These are phyloP conservation scores for Scortum barcoo DNA, from an alignment of 2,113 vertebrate genomes.

Conservation along the genomic window DNA sequence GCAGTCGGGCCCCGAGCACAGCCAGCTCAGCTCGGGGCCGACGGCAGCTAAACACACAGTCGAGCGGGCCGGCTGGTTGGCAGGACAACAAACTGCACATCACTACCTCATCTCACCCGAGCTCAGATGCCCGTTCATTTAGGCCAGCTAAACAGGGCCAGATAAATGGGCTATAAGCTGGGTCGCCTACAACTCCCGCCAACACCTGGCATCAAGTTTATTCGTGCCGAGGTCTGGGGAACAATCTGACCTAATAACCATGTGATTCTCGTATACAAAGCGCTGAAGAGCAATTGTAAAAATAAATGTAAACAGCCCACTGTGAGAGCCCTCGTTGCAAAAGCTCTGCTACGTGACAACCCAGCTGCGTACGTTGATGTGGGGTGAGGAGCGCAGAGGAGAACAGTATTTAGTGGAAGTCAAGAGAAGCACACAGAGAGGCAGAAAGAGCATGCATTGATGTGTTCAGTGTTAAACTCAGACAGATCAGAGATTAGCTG, in stretches of 20 bases:
- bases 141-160: constrained; percentile 38
- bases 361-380: constrained; percentile 37
- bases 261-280: background rate
- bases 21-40: constrained; percentile 37
- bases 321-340: background rate
- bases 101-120: constrained; percentile 57
- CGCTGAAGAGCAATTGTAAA: constrained; percentile 14
- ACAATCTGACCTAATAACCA: constrained; percentile 26
- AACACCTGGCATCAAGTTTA: constrained; percentile 32
- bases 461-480: constrained; percentile 44
- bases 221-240: constrained; percentile 17
- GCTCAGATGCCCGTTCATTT: constrained; percentile 34
- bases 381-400: background rate
- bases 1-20: constrained; percentile 22
- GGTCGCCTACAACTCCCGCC: constrained; percentile 1
- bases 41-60: constrained; percentile 51
- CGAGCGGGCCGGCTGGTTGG: constrained; percentile 41
- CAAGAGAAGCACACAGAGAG: background rate
- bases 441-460: constrained; percentile 25
- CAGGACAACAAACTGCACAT: constrained; percentile 57
- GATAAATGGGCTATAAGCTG: constrained; percentile 11
- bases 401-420: constrained; percentile 5
- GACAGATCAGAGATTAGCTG: constrained; percentile 68
- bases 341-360: background rate
- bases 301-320: constrained; percentile 33